phyloP scores from a whole-genome alignment of 64 coral and sea anemone genomes.

The Catalaphyllia jardinei region DNA sequence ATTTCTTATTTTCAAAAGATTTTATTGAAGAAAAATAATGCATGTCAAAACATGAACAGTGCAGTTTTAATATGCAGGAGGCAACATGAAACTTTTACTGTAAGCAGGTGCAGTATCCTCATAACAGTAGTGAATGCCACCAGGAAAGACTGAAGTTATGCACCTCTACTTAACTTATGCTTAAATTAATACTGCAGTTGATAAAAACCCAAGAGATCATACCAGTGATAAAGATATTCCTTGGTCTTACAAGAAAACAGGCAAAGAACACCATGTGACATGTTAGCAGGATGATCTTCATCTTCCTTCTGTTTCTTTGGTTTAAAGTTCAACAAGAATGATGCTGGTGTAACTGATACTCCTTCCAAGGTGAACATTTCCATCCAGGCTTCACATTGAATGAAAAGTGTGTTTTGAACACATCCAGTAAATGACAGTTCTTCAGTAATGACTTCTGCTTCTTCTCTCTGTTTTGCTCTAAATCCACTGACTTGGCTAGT shows the following conservation, averaged over 20 bases:
- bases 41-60: too few relatives aligned
- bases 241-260: background rate
- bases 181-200: background rate
- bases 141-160: too few relatives aligned
- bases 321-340: constrained; percentile 10
- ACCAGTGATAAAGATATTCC: constrained; percentile 41
- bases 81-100: too few relatives aligned
- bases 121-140: too few relatives aligned
- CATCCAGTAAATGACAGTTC: background rate
- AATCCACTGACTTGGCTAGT: background rate
- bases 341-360: background rate
- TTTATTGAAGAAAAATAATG: too few relatives aligned
- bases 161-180: too few relatives aligned
- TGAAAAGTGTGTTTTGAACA: background rate
- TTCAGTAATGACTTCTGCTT: background rate
- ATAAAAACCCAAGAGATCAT: background rate
- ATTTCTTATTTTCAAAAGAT: too few relatives aligned
- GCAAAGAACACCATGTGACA: constrained; percentile 13
- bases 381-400: constrained; percentile 20
- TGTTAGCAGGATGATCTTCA: background rate
- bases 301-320: background rate
- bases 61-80: too few relatives aligned
- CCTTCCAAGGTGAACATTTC: constrained; percentile 2
- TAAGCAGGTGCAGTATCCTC: too few relatives aligned
- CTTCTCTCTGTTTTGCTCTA: background rate